Evolutionary conservation across 2,113 vertebrate genomes (phyloP), one percentile per base, ranked within the genome.

Genomic region (Vireo altiloquus): DNA sequence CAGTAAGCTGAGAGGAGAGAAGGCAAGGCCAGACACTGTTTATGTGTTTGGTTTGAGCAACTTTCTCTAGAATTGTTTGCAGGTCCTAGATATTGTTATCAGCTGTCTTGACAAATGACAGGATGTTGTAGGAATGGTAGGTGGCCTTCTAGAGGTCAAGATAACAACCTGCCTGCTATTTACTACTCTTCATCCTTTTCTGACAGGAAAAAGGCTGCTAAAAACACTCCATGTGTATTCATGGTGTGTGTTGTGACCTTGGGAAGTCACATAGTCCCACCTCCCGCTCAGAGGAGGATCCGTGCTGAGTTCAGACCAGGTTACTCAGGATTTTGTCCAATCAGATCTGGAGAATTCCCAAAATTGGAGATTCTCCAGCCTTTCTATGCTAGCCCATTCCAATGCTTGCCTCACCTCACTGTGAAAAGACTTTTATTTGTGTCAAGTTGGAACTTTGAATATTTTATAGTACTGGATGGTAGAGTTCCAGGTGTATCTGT

Each of bases 61-160:
- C 81, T 94, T 92, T 96, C 91, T 93, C 82, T 80, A 27, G 52
- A 86, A n/a, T 50, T 80, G 71, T 92, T 90, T 93, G 50, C 13
- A 21, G 63, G 68, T 92, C 81, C 71, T 80, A 54, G 47, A 78
- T 89, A 40, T 6, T 8, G 13, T 90, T 95, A 88, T 94, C 96
- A 80, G 79, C 66, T 95, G 59, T 61, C 59, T 86, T 95, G 88
- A 96, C 82, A 93, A 93, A 94, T 70, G 71, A 30, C 95, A 96
- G 96, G 95, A 96, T 97, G 94, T 76, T 87, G 92, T 83, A 95
- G 92, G 79, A 96, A 95, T 87, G 87, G 91, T 85, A 90, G 78
- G 70, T 92, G 91, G 87, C 91, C 89, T 95, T 91, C 70, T 79
- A 92, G 91, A 92, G 93, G 91, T 95, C 94, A 94, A 95, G 94